phyloP scores from a whole-genome alignment of 1,140 invertebrate species.

The Aplysia californica region DNA sequence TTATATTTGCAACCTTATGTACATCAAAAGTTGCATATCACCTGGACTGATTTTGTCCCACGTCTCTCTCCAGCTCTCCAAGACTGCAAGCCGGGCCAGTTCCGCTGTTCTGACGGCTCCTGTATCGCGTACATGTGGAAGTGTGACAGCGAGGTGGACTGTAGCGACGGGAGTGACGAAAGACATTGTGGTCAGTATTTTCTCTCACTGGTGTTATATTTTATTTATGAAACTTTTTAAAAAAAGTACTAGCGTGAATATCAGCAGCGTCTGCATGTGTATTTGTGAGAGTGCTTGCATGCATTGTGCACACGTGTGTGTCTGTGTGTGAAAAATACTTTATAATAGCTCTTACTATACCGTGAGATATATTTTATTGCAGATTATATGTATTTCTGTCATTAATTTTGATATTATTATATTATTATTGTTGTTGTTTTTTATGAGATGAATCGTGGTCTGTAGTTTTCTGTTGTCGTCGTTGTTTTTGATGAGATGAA shows the following conservation, averaged over 20 bases:
- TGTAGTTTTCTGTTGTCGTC: conserved; percentile 47
- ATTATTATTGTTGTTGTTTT: too few species aligned
- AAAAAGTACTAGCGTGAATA: background rate
- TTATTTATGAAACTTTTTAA: background rate
- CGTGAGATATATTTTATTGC: background rate
- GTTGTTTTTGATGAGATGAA: too few species aligned
- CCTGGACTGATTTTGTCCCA: background rate
- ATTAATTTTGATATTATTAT: too few species aligned
- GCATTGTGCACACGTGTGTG: background rate
- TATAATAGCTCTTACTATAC: background rate
- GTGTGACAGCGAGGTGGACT: conserved; percentile 61
- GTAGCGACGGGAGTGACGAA: conserved; percentile 55
- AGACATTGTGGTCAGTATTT: conserved; percentile 48
- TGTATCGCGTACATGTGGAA: conserved; percentile 50
- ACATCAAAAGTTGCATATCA: background rate
- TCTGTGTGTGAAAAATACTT: background rate
- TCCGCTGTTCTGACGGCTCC: conserved; percentile 51
- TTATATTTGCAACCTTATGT: background rate
- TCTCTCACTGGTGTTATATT: background rate
- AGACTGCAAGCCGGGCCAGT: conserved; percentile 60
- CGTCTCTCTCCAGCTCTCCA: conserved; percentile 41
- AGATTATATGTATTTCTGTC: too few species aligned
- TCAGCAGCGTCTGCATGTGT: background rate
- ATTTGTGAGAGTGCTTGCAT: background rate
- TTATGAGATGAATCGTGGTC: conserved; percentile 41